These are phyloP conservation scores for Enteromius radiatus DNA, from an alignment of 2,797 vertebrate genomes.

Conservation along the genomic window DNA sequence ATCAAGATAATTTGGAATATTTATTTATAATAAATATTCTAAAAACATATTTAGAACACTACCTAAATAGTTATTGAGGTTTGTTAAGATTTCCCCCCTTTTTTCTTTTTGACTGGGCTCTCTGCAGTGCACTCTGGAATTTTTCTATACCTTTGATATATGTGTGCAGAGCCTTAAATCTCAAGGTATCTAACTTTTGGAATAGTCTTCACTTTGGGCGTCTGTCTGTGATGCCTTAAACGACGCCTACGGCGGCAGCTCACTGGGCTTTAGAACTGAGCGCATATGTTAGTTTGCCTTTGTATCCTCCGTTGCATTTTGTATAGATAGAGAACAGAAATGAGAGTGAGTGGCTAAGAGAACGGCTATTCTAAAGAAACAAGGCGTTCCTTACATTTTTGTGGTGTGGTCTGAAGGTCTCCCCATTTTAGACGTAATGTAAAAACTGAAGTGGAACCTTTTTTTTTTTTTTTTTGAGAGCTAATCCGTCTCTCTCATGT, in stretches of 20 bases:
- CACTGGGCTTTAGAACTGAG: background rate
- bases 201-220: background rate
- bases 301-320: background rate
- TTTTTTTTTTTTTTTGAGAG: background rate
- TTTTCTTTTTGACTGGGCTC: background rate
- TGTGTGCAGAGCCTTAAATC: too few species aligned
- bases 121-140: background rate
- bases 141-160: background rate
- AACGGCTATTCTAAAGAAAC: slow-evolving; percentile 34
- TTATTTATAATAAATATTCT: too few species aligned
- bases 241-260: too few species aligned
- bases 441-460: slow-evolving; percentile 27
- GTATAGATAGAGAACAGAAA: slow-evolving; percentile 6
- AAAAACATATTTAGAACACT: background rate
- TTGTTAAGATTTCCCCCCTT: background rate
- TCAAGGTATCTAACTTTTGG: background rate
- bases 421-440: slow-evolving; percentile 47
- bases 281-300: background rate
- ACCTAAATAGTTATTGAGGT: background rate
- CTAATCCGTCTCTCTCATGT: background rate
- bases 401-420: slow-evolving; percentile 49
- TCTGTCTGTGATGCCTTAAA: background rate
- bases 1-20: background rate
- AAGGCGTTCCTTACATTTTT: slow-evolving; percentile 52
- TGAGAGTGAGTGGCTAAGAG: background rate